Base-by-base conservation (phyloP, 2,797 vertebrate species). In the Benthosema pterotum region DNA sequence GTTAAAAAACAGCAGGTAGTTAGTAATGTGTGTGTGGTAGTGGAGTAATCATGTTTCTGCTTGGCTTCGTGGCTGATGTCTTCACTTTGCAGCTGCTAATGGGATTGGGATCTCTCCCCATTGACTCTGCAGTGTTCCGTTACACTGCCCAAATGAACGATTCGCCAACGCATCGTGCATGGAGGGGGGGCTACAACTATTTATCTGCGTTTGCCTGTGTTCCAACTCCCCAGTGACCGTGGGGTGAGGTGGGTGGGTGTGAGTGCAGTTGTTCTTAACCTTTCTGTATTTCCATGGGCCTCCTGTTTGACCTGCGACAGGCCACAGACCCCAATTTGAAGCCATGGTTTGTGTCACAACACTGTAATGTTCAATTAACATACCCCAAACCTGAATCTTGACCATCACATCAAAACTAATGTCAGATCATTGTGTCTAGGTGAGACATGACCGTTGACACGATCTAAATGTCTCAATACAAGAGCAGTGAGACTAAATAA, bases 1-100 rank as follows among this genome's bases (percentile, higher is more conserved):
- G 75, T 72, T 72, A 64, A 77, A 65, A 55, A 48, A 73, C 12
- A 70, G 67, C 71, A 75, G 76, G 73, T 74, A 87, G 87, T 84
- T 86, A 83, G 83, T 77, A 73, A 72, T 70, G 54, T 70, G 70
- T 76, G 65, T 71, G 57, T 52, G 9, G 67, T 69, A 59, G 72
- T 57, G 65, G 69, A 69, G 80, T 68, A 80, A 80, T 87, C 88
- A 88, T 91, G 83, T 85, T 78, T 69, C 68, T 78, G 85, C 80
- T 79, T 73, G 75, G 62, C 83, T 87, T 88, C 79, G 78, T 83
- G 54, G 78, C 87, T 86, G 85, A 90, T 83, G 71, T 58, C 19
- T 60, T 79, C 74, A 80, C 79, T 86, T 80, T 81, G 74, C 75
- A 74, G 73, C 76, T 78, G 59, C 83, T 86, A 89, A 89, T 78